Evolutionary conservation across 2,797 vertebrate genomes (phyloP).

Genomic region (Anguilla obscura): DNA sequence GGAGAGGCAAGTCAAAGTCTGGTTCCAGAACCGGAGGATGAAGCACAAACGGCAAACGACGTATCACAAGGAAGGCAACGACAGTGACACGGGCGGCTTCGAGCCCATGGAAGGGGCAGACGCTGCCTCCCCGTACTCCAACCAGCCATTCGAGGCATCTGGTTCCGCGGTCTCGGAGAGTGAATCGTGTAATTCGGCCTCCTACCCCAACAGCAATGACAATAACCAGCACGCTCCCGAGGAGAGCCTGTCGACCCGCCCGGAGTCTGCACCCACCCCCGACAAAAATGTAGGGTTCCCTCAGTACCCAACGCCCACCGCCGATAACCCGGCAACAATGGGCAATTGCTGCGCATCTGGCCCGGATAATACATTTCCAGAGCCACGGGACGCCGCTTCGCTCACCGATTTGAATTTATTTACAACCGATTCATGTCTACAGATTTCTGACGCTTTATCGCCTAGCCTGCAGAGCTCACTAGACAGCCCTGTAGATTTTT

Average conservation of each 20-base stretch:
- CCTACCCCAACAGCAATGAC: conserved; percentile 70
- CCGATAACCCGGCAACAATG: conserved; percentile 58
- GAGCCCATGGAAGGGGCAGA: conserved; percentile 78
- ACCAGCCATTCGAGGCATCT: conserved; percentile 70
- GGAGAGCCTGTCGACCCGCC: conserved; percentile 56
- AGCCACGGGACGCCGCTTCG: conserved; percentile 68
- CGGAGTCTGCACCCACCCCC: conserved; percentile 56
- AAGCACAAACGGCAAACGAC: conserved; percentile 85
- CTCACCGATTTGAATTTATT: conserved; percentile 82
- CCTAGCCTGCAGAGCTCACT: conserved; percentile 77
- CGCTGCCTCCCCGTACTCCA: conserved; percentile 69
- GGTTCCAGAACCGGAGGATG: conserved; percentile 89
- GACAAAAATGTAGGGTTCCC: conserved; percentile 59
- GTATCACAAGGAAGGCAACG: conserved; percentile 76
- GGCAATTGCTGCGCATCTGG: conserved; percentile 48
- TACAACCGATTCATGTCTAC: conserved; percentile 78
- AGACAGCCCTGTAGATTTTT: conserved; percentile 85
- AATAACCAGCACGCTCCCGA: conserved; percentile 71
- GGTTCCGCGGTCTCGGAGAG: conserved; percentile 64
- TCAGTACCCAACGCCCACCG: conserved; percentile 56
- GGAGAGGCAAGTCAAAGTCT: conserved; percentile 86
- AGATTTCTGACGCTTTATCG: conserved; percentile 73
- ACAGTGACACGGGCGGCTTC: conserved; percentile 69
- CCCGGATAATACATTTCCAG: conserved; percentile 65
- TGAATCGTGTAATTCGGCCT: conserved; percentile 56